These are phyloP conservation scores for Sardina pilchardus DNA, from an alignment of 2,113 vertebrate species.

Conservation along the genomic window DNA sequence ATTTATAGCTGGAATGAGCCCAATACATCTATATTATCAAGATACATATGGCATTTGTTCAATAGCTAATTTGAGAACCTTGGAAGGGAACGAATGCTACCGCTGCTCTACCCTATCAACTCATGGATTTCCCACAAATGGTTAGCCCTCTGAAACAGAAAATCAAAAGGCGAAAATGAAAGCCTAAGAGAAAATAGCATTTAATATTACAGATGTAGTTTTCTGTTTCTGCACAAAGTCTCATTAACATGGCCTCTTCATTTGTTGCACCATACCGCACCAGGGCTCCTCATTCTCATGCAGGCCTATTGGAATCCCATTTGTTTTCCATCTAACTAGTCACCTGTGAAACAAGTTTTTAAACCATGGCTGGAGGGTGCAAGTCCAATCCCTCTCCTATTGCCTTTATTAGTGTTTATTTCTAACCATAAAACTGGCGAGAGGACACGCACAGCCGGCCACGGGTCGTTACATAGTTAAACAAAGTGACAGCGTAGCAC, in stretches of 20 bases:
- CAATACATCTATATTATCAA: background rate
- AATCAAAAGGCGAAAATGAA: background rate
- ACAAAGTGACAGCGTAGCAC: conserved; percentile 59
- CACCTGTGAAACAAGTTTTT: conserved; percentile 77
- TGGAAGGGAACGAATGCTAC: background rate
- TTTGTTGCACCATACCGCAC: conserved; percentile 55
- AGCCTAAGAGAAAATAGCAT: background rate
- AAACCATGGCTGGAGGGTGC: conserved; percentile 60
- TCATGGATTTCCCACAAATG: background rate
- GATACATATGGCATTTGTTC: background rate
- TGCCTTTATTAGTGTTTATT: conserved; percentile 67
- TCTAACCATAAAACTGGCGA: conserved; percentile 59
- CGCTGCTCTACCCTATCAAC: background rate
- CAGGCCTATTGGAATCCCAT: conserved; percentile 67
- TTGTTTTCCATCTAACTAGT: conserved; percentile 70
- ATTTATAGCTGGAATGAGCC: background rate
- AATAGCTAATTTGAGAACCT: background rate
- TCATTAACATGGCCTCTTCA: conserved; percentile 52
- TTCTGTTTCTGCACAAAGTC: conserved; percentile 26
- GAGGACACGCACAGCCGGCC: conserved; percentile 51
- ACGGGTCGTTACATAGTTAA: conserved; percentile 67
- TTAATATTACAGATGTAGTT: background rate
- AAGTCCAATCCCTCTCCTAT: conserved; percentile 49
- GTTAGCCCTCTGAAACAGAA: background rate
- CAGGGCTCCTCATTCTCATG: conserved; percentile 63